These are phyloP conservation scores for Ataeniobius toweri DNA, from an alignment of 2,797 vertebrate genomes.

Conservation along the genomic window DNA sequence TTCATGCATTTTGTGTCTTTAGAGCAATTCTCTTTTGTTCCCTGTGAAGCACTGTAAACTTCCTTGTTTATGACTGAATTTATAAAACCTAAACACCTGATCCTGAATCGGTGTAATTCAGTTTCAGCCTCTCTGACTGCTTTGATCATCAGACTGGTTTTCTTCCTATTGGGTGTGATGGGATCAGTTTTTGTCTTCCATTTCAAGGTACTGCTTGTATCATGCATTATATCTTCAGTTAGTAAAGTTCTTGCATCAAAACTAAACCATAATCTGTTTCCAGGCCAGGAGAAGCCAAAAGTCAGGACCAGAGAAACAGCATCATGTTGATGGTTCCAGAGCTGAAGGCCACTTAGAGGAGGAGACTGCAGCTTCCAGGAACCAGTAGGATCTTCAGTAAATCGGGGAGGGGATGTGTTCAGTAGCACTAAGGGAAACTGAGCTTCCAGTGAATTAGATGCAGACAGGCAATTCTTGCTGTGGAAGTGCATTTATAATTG, in stretches of 20 bases:
- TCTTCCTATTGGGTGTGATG: neutral
- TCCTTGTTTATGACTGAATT: neutral
- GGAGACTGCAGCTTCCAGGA: constrained; percentile 2
- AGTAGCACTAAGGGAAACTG: too few relatives aligned
- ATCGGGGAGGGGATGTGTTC: too few relatives aligned
- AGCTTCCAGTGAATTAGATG: too few relatives aligned
- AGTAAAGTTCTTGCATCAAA: neutral
- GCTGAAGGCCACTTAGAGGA: neutral
- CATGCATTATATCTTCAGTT: neutral
- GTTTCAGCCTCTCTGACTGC: constrained; percentile 6
- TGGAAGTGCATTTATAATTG: too few relatives aligned
- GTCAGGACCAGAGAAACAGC: neutral
- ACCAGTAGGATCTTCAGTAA: neutral
- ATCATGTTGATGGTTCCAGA: neutral
- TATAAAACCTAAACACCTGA: neutral
- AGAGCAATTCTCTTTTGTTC: too few relatives aligned
- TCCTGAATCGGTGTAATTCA: neutral
- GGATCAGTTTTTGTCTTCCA: neutral
- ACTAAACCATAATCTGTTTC: neutral
- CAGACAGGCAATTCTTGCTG: too few relatives aligned
- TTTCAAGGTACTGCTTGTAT: constrained; percentile 5
- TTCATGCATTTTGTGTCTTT: too few relatives aligned
- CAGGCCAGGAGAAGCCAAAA: neutral
- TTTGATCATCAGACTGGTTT: constrained; percentile 11
- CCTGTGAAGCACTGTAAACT: too few relatives aligned